Percentiles rank a stretch among this genome's conserved stretches.
Evolutionary conservation across 2,888 invertebrate species (phyloP).

Genomic region (Mallateleia sp.): DNA sequence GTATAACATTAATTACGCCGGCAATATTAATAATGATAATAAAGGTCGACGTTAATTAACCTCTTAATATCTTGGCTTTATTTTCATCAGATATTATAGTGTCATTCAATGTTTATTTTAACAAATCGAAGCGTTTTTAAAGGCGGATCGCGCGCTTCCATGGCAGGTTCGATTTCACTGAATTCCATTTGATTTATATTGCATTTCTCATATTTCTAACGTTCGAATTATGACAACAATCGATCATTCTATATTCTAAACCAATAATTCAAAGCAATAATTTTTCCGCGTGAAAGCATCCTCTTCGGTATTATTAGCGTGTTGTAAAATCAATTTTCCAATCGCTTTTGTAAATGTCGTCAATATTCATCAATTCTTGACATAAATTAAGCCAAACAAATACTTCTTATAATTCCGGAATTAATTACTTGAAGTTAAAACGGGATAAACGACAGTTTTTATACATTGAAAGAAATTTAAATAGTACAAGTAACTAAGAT

Average conservation of each 20-base stretch:
- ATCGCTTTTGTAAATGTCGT: constrained; percentile 30
- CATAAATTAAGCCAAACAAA: constrained; percentile 37
- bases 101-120: constrained; percentile 38
- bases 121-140: constrained; percentile 25
- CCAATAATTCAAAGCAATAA: constrained; percentile 62
- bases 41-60: too few relatives aligned
- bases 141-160: constrained; percentile 17
- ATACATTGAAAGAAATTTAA: too few relatives aligned
- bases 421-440: too few relatives aligned
- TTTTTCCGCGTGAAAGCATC: constrained; percentile 31
- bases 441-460: too few relatives aligned
- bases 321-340: constrained; percentile 29
- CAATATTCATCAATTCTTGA: constrained; percentile 44
- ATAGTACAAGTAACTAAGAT: too few relatives aligned
- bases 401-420: background rate
- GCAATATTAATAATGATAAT: too few relatives aligned
- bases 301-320: constrained; percentile 39
- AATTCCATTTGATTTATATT: constrained; percentile 45
- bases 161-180: constrained; percentile 45
- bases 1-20: too few relatives aligned
- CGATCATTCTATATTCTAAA: constrained; percentile 61
- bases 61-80: too few relatives aligned
- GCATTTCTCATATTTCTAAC: constrained; percentile 57
- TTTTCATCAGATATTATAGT: background rate
- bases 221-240: constrained; percentile 64